A percentile compares a stretch with the other conserved stretches of the same genome.
Conservation (phyloP, 2,797 vertebrate genomes). For the Tympanoctomys barrerae region DNA sequence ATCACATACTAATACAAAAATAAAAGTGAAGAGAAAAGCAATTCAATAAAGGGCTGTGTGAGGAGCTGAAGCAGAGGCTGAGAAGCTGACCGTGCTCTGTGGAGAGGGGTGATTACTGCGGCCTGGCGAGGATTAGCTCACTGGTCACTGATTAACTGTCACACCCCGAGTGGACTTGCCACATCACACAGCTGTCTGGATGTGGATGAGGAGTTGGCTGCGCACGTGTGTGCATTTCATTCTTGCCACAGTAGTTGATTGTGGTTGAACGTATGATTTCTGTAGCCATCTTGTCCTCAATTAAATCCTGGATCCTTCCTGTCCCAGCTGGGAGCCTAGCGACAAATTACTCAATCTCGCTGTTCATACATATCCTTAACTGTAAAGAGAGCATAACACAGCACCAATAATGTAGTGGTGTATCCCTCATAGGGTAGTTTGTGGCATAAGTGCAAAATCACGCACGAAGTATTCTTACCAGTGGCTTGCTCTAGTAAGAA, state of each 20-base stretch:
- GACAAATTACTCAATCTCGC: not conserved
- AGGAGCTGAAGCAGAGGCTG: not conserved
- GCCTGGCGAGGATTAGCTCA: not conserved
- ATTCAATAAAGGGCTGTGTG: not conserved
- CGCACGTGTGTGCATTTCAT: not conserved
- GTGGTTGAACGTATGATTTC: not conserved
- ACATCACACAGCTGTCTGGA: not conserved
- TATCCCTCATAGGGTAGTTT: not conserved
- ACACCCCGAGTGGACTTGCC: not conserved
- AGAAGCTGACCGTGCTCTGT: fast-evolving
- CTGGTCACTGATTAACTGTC: not conserved
- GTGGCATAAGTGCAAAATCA: not conserved
- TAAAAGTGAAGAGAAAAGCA: not conserved
- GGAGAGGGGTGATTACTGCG: not conserved
- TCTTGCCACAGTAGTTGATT: not conserved
- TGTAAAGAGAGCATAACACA: not conserved
- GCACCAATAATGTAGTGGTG: not conserved
- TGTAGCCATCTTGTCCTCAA: not conserved
- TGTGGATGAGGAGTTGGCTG: not conserved
- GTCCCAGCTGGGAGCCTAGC: not conserved
- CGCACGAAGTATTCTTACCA: not conserved
- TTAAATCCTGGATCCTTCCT: not conserved
- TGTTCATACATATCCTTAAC: slow-evolving; percentile 15
- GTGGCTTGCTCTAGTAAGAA: not conserved
- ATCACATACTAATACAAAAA: not conserved